Base-by-base conservation (phyloP, 2,797 vertebrate species). In the Smutsia gigantea region DNA sequence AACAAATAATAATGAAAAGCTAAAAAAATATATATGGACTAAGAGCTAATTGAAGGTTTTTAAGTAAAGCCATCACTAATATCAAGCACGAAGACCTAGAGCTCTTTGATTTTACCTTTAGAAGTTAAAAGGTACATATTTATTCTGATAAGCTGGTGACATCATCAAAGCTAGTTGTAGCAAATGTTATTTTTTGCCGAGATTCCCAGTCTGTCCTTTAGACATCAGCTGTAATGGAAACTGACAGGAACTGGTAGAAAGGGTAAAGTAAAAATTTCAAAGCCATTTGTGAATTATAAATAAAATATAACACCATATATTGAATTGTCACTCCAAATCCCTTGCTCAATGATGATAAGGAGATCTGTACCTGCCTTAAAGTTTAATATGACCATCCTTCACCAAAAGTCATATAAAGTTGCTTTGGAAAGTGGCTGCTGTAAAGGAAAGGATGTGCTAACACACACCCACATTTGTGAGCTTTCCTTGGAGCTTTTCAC, bases 281-380 rank as follows among this genome's bases (percentile, higher is more conserved):
- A 98, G 87, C 95, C 94, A 97, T 97, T 98, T 98, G 88, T 97
- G 93, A 98, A 97, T 98, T 97, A 97, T 97, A 98, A 98, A 97
- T 97, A 98, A 97, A 97, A 82, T 74, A 97, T 94, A 97, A 97
- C 95, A 97, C 93, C 81, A 93, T 95, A 95, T 88, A 97, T 97
- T 96, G 97, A 97, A 97, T 97, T 97, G 93, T 87, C 86, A 96
- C 97, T 97, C 68, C 89, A 97, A 95, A 98, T 98, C 86, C 95
- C 42, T 93, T 77, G 83, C 51, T 93, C 86, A 14, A 31, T 64
- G 72, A 87, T 97, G 96, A 98, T 96, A 95, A 97, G 51, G 51
- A 97, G 96, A 98, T 95, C 78, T 77, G 34, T 11, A 55, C 31
- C 68, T 78, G 68, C 61, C 95, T 92, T 93, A 23, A 94, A 97